phyloP scores from a whole-genome alignment of 2,888 invertebrate species.

The Pandemis cinnamomeana region DNA sequence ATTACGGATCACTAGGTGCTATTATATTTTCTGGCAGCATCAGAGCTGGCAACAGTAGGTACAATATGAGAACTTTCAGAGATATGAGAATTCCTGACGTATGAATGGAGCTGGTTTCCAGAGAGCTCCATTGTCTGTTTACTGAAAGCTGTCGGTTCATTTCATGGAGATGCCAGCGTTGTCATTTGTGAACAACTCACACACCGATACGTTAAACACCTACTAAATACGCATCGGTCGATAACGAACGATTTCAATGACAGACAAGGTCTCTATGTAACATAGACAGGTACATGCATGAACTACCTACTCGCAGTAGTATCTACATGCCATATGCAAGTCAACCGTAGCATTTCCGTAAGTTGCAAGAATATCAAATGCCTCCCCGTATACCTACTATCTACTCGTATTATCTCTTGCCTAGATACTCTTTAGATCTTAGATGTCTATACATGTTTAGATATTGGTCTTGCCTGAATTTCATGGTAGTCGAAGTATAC shows the following conservation, averaged over 20 bases:
- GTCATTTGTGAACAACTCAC: conserved; percentile 16
- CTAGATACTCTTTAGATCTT: neutral
- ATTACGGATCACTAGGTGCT: neutral
- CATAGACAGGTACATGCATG: neutral
- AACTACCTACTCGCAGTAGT: neutral
- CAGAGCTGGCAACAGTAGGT: conserved; percentile 21
- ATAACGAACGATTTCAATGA: conserved; percentile 14
- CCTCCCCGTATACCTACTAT: too few relatives aligned
- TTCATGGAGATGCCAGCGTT: conserved; percentile 26
- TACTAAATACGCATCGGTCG: conserved; percentile 13
- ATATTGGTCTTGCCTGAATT: neutral
- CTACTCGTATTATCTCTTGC: too few relatives aligned
- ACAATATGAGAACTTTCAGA: conserved; percentile 23
- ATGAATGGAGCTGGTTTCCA: conserved; percentile 24
- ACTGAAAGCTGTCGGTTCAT: conserved; percentile 30
- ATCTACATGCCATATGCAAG: neutral
- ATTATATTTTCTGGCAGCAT: neutral
- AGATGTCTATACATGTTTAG: neutral
- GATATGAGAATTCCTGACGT: conserved; percentile 28
- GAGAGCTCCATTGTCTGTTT: conserved; percentile 28
- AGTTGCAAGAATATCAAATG: neutral
- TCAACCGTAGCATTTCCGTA: neutral
- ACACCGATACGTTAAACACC: neutral
- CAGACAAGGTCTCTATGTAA: conserved; percentile 4
- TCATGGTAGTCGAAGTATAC: neutral